Conservation (phyloP, 2,113 vertebrate species). For the Trematocara nigrifrons region DNA sequence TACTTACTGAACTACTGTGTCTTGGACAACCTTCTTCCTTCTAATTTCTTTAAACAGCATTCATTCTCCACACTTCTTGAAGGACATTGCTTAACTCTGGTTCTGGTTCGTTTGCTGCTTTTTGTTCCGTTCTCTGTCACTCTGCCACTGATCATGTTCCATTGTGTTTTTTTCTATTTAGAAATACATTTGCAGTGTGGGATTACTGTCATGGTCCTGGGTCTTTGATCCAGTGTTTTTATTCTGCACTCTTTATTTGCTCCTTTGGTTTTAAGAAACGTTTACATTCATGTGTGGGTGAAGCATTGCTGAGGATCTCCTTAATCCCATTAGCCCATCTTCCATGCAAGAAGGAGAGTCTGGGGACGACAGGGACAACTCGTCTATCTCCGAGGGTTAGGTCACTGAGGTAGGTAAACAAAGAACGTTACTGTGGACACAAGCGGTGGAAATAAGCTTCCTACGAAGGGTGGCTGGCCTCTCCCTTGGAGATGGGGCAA, state of each 20-base stretch:
- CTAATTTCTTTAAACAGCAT: not conserved
- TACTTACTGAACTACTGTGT: not conserved
- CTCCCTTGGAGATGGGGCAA: not conserved
- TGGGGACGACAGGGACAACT: not conserved
- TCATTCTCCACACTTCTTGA: not conserved
- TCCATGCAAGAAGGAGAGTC: not conserved
- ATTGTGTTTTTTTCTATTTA: not conserved
- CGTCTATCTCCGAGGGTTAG: not conserved
- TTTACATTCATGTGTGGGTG: not conserved
- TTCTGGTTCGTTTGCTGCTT: not conserved
- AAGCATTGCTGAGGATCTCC: not conserved
- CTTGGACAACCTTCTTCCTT: not conserved
- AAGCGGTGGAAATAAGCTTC: not conserved
- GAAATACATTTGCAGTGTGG: not conserved
- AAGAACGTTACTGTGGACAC: not conserved
- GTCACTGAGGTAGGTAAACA: not conserved
- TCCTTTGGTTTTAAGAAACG: not conserved
- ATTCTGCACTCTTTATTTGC: not conserved
- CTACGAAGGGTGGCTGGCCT: not conserved
- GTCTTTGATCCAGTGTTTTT: not conserved
- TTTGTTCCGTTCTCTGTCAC: not conserved
- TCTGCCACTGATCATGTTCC: not conserved
- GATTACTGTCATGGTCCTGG: not conserved
- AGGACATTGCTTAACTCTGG: not conserved
- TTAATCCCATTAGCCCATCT: not conserved